These are phyloP conservation scores for Morus bassanus DNA, from an alignment of 2,797 vertebrate species.

Conservation along the genomic window DNA sequence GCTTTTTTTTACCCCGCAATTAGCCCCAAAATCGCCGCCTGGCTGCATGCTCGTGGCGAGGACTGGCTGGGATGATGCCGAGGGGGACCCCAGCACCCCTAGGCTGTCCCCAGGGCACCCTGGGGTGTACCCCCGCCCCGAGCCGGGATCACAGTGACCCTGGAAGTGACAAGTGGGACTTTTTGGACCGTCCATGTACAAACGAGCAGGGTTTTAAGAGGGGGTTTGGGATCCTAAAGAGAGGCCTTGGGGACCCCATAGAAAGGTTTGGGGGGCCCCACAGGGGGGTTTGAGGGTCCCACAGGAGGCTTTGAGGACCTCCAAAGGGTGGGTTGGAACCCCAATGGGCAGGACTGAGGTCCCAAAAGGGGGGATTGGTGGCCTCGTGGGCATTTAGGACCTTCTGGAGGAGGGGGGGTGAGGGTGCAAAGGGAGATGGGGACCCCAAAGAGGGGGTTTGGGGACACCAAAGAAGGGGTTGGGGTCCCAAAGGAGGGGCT, in stretches of 20 bases:
- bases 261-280: background rate
- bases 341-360: accelerated
- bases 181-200: background rate
- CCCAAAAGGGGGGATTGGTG: background rate
- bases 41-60: accelerated
- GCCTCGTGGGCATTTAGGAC: background rate
- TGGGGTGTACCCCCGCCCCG: accelerated
- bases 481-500: background rate
- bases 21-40: background rate
- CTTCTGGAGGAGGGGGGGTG: accelerated
- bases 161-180: background rate
- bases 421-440: background rate
- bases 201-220: accelerated
- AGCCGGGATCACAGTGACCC: accelerated
- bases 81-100: background rate
- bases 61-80: background rate
- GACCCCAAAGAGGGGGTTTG: background rate
- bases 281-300: background rate
- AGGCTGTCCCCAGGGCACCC: accelerated
- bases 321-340: background rate
- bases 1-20: background rate
- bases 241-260: background rate
- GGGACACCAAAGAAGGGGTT: background rate
- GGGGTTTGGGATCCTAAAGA: background rate
- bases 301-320: background rate